Base-by-base conservation (phyloP, 2,113 vertebrate genomes). In the Strix aluco region DNA sequence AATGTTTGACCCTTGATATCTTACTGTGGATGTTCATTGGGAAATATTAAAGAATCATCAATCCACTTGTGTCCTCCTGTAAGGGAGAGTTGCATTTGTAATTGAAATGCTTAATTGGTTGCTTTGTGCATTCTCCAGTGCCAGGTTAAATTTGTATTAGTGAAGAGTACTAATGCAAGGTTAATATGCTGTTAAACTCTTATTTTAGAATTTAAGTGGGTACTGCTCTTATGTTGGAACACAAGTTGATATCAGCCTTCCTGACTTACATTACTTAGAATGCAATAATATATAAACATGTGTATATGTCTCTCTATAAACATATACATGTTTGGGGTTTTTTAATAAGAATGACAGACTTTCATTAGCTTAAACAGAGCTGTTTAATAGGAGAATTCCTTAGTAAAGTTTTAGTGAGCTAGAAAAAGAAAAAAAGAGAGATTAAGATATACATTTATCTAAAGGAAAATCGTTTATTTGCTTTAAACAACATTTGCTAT, bases 281-380 rank as follows among this genome's bases (percentile, higher is more conserved):
- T 47, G 46, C 42, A 52, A 18, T 72, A 63, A 30, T 57, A 30
- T 46, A 20, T 25, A 63, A 84, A 5, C 21, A 25, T n/a, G 30
- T 55, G 6, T 20, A 38, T 67, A 4, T 61, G 6, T 49, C 11
- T 57, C 1, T 40, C 1, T 51, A 5, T n/a, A 34, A n/a, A 49
- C 13, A 10, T 55, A 11, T 15, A 15, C 30, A 18, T 26, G 5
- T 55, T 36, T 36, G 14, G 10, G 6, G 0, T 0, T 22, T 81
- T 72, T 77, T 69, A 85, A 23, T 25, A 32, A 5, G 4, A 84
- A 84, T 55, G 38, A 73, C 42, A 46, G 5, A 44, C 61, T 66
- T 75, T 51, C 11, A 23, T 30, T 40, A 62, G n/a, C 52, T 72
- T 88, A 29, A 15, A 15, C 11, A 61, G 38, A 90, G 6, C 26